These are phyloP conservation scores for pig (Sus scrofa) DNA, from an alignment of 2,113 vertebrate species.

Conservation along the genomic window DNA sequence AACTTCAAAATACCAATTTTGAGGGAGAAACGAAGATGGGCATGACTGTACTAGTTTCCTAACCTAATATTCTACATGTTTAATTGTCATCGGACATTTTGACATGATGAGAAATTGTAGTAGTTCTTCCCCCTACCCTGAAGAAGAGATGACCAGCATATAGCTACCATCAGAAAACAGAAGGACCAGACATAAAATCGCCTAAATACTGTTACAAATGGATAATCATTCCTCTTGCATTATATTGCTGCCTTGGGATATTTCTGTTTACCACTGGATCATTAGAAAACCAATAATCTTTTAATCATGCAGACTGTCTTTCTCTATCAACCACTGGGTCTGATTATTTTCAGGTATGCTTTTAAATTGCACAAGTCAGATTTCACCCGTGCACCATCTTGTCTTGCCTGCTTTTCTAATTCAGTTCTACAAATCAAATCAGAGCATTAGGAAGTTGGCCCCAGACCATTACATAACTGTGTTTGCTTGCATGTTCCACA, in stretches of 20 bases:
- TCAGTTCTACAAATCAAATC: conserved; percentile 80
- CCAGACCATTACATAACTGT: conserved; percentile 62
- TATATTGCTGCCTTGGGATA: neutral
- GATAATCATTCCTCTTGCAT: neutral
- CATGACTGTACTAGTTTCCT: neutral
- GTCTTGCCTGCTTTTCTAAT: conserved; percentile 64
- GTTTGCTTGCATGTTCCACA: conserved; percentile 74
- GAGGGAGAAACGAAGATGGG: neutral
- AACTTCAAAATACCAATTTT: conserved; percentile 1
- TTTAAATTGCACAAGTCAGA: conserved; percentile 67
- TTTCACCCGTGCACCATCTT: conserved; percentile 18
- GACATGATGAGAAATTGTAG: conserved; percentile 31
- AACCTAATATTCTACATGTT: neutral
- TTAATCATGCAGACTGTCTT: conserved; percentile 57
- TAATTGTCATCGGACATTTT: neutral
- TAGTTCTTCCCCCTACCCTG: conserved; percentile 36
- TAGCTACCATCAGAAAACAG: neutral
- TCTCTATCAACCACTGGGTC: conserved; percentile 73
- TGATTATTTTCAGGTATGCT: conserved; percentile 68
- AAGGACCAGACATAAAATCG: conserved; percentile 1
- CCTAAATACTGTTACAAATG: conserved; percentile 24
- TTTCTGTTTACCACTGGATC: neutral
- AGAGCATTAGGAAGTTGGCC: conserved; percentile 60
- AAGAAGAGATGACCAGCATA: conserved; percentile 14
- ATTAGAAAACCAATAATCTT: conserved; percentile 37